Evolutionary conservation across 2,797 vertebrate species (phyloP), one percentile per base, ranked within the genome.

Genomic region (Gadopsis bispinosus): DNA sequence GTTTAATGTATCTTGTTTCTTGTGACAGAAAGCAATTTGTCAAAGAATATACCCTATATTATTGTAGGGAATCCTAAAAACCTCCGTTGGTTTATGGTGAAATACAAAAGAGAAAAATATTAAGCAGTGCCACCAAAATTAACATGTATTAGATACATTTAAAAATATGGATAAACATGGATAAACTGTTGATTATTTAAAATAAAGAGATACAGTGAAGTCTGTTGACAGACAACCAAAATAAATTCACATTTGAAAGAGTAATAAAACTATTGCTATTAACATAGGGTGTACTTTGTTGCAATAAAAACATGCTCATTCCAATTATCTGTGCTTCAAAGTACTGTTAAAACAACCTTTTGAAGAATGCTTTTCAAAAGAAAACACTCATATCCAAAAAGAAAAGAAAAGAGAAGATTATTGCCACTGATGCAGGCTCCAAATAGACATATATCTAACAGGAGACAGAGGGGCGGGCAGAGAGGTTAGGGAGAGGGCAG

Each of bases 401-500:
- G 77, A 73, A 66, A 79, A 84, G 72, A 69, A 39, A 39, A 39
- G 37, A 64, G 77, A 69, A 80, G 84, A 67, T 72, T 64, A 35
- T 66, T 74, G 73, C 60, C 60, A 66, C 77, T 87, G 77, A 69
- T 50, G 83, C 73, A 71, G 82, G 86, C 79, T 84, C 78, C 86
- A 83, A 89, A 85, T 83, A 88, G 78, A 89, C 91, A 94, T 93
- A 94, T 94, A 93, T 94, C 91, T 93, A 86, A 84, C 80, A 84
- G 88, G 90, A 91, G 93, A 91, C 93, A 87, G 90, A 90, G 93
- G 92, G 92, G 92, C 87, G 88, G 91, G 94, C 91, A 91, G 84
- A 65, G 92, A 89, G 93, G 93, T 94, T 93, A 94, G 91, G 75
- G 85, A 87, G 89, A 94, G 94, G 93, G 89, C 93, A 94, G 91